Evolutionary conservation across 2,797 vertebrate genomes (phyloP).

Genomic region (Heliangelus exortis): DNA sequence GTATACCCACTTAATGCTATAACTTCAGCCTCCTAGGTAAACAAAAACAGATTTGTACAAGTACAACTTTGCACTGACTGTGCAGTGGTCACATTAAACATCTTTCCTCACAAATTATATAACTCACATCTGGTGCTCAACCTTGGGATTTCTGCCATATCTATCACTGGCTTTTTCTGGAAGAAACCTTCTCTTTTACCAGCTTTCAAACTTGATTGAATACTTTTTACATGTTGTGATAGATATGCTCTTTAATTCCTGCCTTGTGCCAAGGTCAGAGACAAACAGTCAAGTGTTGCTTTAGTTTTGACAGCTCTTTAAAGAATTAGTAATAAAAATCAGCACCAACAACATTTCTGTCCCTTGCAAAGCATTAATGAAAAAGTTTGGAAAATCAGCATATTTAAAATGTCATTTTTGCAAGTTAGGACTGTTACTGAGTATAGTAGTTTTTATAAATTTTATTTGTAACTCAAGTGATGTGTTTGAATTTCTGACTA

Average conservation of each 20-base stretch:
- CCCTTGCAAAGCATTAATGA: neutral
- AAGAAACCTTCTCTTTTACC: constrained; percentile 41
- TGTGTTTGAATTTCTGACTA: neutral
- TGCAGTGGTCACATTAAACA: neutral
- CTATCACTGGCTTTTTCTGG: constrained; percentile 58
- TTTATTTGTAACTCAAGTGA: neutral
- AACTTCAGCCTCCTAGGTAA: neutral
- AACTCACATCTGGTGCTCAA: constrained; percentile 61
- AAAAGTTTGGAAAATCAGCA: neutral
- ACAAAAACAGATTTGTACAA: constrained; percentile 35
- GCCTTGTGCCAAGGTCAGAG: constrained; percentile 27
- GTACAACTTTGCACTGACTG: neutral
- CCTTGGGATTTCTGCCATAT: constrained; percentile 54
- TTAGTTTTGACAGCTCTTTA: constrained; percentile 12
- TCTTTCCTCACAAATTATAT: constrained; percentile 22
- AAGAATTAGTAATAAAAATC: neutral
- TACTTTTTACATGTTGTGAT: constrained; percentile 32
- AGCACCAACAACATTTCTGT: neutral
- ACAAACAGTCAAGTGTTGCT: constrained; percentile 21
- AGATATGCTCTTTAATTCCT: constrained; percentile 26
- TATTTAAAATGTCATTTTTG: neutral
- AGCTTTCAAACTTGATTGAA: constrained; percentile 30
- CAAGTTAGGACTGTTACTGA: neutral
- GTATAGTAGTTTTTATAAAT: neutral
- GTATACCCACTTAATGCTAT: neutral